phyloP scores from a whole-genome alignment of 2,888 invertebrate genomes.

The Uloborus plumipes region DNA sequence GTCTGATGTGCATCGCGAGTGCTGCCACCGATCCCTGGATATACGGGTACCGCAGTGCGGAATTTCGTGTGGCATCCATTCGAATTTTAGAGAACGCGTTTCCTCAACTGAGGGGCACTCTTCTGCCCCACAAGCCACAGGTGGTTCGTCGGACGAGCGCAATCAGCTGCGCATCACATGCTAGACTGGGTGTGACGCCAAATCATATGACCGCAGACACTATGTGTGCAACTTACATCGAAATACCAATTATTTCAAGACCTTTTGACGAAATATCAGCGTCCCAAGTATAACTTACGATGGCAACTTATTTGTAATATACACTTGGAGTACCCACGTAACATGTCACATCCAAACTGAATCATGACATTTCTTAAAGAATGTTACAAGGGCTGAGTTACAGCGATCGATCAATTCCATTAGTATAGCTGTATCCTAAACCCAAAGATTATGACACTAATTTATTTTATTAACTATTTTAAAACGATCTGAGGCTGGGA shows the following conservation, averaged over 20 bases:
- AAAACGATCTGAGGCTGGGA: no score
- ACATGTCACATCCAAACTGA: neutral
- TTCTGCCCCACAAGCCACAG: constrained; percentile 22
- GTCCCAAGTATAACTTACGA: neutral
- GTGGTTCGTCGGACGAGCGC: constrained; percentile 61
- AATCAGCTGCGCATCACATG: constrained; percentile 70
- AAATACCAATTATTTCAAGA: constrained; percentile 33
- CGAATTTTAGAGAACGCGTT: constrained; percentile 75
- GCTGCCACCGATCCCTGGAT: constrained; percentile 79
- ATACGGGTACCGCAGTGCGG: constrained; percentile 78
- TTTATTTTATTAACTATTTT: no score
- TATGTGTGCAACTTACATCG: constrained; percentile 50
- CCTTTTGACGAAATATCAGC: constrained; percentile 42
- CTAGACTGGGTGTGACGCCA: constrained; percentile 68
- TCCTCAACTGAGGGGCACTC: constrained; percentile 56
- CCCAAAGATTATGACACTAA: no score
- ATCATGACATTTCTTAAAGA: no score
- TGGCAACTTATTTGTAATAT: neutral
- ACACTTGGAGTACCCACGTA: neutral
- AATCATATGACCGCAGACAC: constrained; percentile 42
- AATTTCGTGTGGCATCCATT: constrained; percentile 76
- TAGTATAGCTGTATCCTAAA: no score
- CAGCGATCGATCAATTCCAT: no score
- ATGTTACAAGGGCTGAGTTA: no score
- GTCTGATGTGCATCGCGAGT: constrained; percentile 76